Conservation (phyloP, 2,113 vertebrate genomes). For the Esox niger region DNA sequence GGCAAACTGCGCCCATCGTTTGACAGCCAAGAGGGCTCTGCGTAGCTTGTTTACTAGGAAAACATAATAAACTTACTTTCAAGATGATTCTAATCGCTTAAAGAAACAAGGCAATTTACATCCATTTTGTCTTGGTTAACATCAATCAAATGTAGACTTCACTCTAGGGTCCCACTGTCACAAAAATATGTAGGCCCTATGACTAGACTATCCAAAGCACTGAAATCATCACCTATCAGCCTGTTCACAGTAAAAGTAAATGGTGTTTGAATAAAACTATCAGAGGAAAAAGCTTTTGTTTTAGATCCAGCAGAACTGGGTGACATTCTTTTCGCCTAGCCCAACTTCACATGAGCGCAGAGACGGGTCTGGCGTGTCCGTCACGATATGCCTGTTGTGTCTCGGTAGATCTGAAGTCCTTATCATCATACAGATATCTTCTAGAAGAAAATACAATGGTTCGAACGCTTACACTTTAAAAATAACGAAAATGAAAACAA, state of each 20-base stretch:
- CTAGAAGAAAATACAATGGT: background rate
- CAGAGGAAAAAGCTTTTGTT: constrained; percentile 4
- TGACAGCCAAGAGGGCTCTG: constrained; percentile 39
- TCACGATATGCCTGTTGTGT: constrained; percentile 35
- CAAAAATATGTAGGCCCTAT: constrained; percentile 15
- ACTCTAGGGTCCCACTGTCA: background rate
- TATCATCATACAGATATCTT: constrained; percentile 45
- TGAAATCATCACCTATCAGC: background rate
- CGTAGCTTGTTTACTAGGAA: constrained; percentile 66
- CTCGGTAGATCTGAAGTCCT: constrained; percentile 45
- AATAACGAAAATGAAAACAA: constrained; percentile 51
- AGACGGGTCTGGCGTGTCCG: constrained; percentile 12
- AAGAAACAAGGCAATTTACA: constrained; percentile 24
- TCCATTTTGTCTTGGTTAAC: constrained; percentile 41
- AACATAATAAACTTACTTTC: constrained; percentile 31
- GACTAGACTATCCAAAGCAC: constrained; percentile 25
- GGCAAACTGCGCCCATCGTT: constrained; percentile 59
- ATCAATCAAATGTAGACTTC: constrained; percentile 17
- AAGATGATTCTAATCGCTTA: constrained; percentile 26
- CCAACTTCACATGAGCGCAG: constrained; percentile 62
- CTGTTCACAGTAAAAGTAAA: background rate
- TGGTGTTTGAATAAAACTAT: background rate
- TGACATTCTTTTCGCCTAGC: constrained; percentile 57
- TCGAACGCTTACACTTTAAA: constrained; percentile 24
- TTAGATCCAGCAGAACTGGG: constrained; percentile 63